phyloP scores from a whole-genome alignment of 2,113 vertebrate species.

The Meles meles region DNA sequence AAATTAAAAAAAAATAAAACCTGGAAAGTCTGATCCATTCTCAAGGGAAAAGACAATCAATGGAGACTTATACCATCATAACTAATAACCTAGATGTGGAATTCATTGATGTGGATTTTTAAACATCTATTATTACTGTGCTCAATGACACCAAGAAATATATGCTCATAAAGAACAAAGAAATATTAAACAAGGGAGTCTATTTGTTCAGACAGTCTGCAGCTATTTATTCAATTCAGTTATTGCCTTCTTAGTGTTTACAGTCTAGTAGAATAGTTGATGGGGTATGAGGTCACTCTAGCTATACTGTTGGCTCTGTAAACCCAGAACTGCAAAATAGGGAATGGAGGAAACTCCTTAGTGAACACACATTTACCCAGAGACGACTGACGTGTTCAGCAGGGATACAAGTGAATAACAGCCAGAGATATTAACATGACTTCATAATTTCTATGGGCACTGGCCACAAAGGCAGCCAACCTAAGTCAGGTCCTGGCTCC shows the following conservation, averaged over 20 bases:
- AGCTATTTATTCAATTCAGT: neutral
- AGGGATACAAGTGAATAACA: neutral
- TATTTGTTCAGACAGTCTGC: neutral
- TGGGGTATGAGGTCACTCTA: neutral
- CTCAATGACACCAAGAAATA: neutral
- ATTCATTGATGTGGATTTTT: neutral
- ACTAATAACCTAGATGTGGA: neutral
- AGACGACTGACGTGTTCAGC: neutral
- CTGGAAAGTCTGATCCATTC: neutral
- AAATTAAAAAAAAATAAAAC: neutral
- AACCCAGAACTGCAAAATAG: neutral
- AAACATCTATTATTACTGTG: neutral
- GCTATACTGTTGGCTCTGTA: neutral
- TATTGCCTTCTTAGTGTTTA: neutral
- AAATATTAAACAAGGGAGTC: neutral
- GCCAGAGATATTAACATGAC: neutral
- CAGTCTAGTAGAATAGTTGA: neutral
- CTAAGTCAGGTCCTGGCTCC: neutral
- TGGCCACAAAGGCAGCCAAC: neutral
- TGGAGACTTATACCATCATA: neutral
- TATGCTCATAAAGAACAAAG: neutral
- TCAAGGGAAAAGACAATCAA: neutral
- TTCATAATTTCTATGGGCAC: neutral
- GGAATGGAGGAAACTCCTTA: neutral
- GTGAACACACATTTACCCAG: neutral